Evolutionary conservation across 1,140 invertebrate species (phyloP), one percentile per base, ranked within the genome.

Genomic region (Sarcophaga bullata): DNA sequence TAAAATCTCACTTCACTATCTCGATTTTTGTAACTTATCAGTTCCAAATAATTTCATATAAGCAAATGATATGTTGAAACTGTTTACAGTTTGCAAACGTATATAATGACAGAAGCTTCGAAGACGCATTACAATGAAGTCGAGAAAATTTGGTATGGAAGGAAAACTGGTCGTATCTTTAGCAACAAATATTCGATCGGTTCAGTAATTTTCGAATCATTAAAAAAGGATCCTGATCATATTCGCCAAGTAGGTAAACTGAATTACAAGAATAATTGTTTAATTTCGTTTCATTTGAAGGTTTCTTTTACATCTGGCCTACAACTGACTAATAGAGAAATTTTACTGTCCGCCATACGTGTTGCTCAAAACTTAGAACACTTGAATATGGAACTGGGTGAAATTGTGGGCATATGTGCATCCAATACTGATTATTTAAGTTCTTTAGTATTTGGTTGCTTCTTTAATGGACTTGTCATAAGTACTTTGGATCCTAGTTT

Each of bases 401-500:
- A 62, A 58, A 19, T 81, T 47, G 54, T 81, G 4, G 80, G 58
- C 47, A 15, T 81, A 47, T 52, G 46, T 68, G 80, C 80, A 6
- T n/a, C 11, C 11, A 81, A 81, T 48, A 81, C 37, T 68, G 54
- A 81, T 48, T 81, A 81, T 48, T 13, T 81, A 9, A 46, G 46
- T 9, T 52, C 54, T 11, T 15, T 81, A 62, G 25, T 81, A 11
- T 47, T 81, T 62, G 80, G 80, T 47, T 37, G n/a, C 6, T 37
- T 81, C 6, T 46, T 81, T 11, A 25, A 25, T 47, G 80, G 80
- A 9, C 15, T 72, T 48, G 54, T 11, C 8, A 9, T 81, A 15
- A 81, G 80, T 19, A 81, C 80, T 13, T 49, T 72, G 62, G 80
- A 81, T 68, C 54, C 80, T 6, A 68, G 54, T 62, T 81, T 81